These are phyloP conservation scores for Anticlea derivata DNA, from an alignment of 2,888 invertebrate genomes.

Conservation along the genomic window DNA sequence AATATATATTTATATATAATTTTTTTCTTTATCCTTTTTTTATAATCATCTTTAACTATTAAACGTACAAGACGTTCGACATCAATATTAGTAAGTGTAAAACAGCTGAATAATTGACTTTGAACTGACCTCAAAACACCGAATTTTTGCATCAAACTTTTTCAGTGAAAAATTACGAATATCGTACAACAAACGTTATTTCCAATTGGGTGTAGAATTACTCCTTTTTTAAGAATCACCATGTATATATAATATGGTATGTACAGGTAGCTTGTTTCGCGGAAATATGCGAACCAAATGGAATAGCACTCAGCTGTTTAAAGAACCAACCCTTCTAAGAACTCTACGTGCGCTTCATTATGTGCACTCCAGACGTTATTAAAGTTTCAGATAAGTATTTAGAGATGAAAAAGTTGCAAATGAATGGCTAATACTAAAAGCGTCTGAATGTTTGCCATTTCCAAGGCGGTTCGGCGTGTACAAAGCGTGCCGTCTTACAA, in stretches of 20 bases:
- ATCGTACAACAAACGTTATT: too few species aligned
- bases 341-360: constrained; percentile 23
- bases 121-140: too few species aligned
- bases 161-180: too few species aligned
- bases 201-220: too few species aligned
- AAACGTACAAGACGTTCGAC: too few species aligned
- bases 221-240: background rate
- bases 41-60: too few species aligned
- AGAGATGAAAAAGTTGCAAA: constrained; percentile 59
- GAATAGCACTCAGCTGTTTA: constrained; percentile 15
- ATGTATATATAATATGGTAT: constrained; percentile 1
- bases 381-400: constrained; percentile 48
- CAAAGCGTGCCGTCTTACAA: constrained; percentile 65
- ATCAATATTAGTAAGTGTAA: too few species aligned
- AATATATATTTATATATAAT: too few species aligned
- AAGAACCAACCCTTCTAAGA: constrained; percentile 22
- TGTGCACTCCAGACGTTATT: constrained; percentile 37
- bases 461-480: constrained; percentile 62
- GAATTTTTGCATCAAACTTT: too few species aligned
- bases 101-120: too few species aligned
- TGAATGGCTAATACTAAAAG: constrained; percentile 56
- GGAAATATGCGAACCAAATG: constrained; percentile 24
- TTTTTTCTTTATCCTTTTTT: too few species aligned
- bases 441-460: constrained; percentile 62
- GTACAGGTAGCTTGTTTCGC: constrained; percentile 22